Evolutionary conservation across 1,140 invertebrate genomes (phyloP), one percentile per base, ranked within the genome.

Genomic region (Adoxophyes honmai): DNA sequence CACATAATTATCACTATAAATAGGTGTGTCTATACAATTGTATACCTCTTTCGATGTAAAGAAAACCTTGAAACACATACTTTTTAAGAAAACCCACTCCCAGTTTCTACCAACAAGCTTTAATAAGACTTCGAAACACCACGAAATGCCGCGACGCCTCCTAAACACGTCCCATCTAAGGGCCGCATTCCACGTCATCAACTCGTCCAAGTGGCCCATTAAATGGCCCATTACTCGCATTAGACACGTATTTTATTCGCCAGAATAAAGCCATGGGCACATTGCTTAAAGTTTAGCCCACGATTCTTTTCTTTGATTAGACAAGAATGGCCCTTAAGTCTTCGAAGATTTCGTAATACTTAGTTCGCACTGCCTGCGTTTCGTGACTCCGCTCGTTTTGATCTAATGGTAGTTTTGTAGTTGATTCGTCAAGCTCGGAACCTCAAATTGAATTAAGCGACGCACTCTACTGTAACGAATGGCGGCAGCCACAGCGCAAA

Each of bases 171-270:
- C n/a, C n/a, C n/a, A 14, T 48, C 42, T 48, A 48, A 28, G 42
- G 42, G 42, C 42, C 39, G 21, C 42, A 48, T 48, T 48, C 42
- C 18, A n/a, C 39, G 39, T n/a, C 42, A 18, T 48, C 42, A 13
- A 18, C 11, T 48, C 18, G 16, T 15, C 18, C 28, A 48, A 48
- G 21, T 18, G 42, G 11, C 8, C 42, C 42, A 48, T 48, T 48
- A 48, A 16, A 48, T 33, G 18, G 42, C 42, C 42, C 42, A 48
- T 48, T 48, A 48, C 42, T 48, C 42, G 16, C 42, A 48, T 48
- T 48, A 48, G 42, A 48, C 42, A 48, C 42, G 42, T 48, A 48
- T 48, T 48, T 48, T 48, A 48, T 48, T 48, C 42, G 42, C 42
- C 21, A 48, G 42, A 48, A 48, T 48, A 48, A 39, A 39, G 0